Evolutionary conservation across 2,113 vertebrate genomes (phyloP).

Genomic region (Rhegmatorhina hoffmannsi): DNA sequence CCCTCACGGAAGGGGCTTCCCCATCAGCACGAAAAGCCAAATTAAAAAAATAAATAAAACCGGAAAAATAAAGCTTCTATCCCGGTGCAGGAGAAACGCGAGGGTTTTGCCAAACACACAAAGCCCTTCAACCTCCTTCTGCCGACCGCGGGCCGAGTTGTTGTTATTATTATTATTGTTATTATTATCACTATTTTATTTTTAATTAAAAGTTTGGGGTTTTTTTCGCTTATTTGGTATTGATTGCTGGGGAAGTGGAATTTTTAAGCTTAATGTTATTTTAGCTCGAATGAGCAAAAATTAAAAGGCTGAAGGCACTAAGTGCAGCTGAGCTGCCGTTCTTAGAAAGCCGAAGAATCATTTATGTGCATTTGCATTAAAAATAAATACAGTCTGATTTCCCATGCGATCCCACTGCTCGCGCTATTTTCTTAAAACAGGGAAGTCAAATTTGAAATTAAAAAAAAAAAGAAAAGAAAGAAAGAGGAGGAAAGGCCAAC

Average conservation of each 20-base stretch:
- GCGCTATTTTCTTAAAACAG: not conserved
- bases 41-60: not conserved
- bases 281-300: not conserved
- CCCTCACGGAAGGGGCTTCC: not conserved
- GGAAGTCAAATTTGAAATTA: not conserved
- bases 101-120: not conserved
- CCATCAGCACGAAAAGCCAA: not conserved
- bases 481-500: not conserved
- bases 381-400: constrained; percentile 18
- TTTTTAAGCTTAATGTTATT: not conserved
- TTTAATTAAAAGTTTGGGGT: not conserved
- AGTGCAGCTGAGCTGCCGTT: not conserved
- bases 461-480: not conserved
- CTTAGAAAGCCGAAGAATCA: constrained; percentile 36
- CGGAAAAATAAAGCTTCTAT: not conserved
- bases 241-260: not conserved
- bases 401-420: not conserved
- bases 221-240: not conserved
- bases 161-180: not conserved
- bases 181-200: not conserved
- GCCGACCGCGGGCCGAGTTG: not conserved
- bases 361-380: constrained; percentile 37
- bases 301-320: not conserved
- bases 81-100: not conserved
- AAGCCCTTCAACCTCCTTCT: not conserved